These are phyloP conservation scores for Pleuronectes platessa DNA, from an alignment of 2,113 vertebrate species.

Conservation along the genomic window DNA sequence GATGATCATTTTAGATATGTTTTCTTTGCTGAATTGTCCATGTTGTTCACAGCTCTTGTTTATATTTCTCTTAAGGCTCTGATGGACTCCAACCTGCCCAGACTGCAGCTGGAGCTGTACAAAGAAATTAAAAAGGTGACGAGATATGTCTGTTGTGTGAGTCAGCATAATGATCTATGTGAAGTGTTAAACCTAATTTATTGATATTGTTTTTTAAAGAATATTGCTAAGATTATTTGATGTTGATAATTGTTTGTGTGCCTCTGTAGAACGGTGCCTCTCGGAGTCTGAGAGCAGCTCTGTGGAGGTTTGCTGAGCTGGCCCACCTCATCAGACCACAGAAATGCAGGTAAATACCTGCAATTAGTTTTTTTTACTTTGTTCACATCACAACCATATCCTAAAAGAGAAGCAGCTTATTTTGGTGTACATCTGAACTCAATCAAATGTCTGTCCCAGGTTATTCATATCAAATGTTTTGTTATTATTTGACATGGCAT, in stretches of 20 bases:
- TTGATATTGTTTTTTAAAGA: neutral
- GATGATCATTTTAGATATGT: neutral
- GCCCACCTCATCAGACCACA: constrained; percentile 96
- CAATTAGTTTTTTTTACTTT: neutral
- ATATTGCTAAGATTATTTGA: neutral
- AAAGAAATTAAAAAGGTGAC: constrained; percentile 99
- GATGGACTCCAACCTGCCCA: constrained; percentile 96
- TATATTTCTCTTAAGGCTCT: constrained; percentile 85
- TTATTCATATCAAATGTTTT: neutral
- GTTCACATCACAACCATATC: neutral
- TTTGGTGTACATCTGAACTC: neutral
- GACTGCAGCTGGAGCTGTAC: constrained; percentile 95
- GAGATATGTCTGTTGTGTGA: neutral
- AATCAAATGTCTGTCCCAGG: neutral
- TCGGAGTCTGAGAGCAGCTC: constrained; percentile 93
- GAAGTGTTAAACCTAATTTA: too few species aligned
- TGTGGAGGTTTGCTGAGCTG: constrained; percentile 98
- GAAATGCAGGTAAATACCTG: constrained; percentile 91
- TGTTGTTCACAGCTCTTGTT: neutral
- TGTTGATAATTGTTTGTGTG: neutral
- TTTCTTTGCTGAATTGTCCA: neutral
- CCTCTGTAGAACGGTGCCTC: constrained; percentile 90
- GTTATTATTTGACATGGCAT: neutral
- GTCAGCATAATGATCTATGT: neutral
- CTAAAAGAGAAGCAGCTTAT: neutral